A percentile compares a stretch with the other conserved stretches of the same genome.
phyloP scores from a whole-genome alignment of 2,888 invertebrate genomes.

The Patella depressa region DNA sequence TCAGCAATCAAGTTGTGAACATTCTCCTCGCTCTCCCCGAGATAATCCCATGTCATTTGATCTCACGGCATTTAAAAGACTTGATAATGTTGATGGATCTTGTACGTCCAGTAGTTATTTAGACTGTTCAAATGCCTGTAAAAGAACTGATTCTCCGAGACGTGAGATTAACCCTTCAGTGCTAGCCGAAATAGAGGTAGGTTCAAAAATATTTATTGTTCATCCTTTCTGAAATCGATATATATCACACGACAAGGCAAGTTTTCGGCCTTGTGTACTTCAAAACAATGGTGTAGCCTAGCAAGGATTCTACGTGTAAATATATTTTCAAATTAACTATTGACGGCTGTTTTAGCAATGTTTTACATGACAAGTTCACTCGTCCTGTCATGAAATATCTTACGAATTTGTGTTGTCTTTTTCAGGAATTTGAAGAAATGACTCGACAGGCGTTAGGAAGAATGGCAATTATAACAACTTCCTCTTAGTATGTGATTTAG shows the following conservation, averaged over 20 bases:
- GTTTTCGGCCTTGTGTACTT: no score
- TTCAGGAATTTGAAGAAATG: conserved; percentile 51
- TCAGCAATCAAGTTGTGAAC: conserved; percentile 9
- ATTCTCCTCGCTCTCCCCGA: not conserved
- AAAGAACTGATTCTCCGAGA: conserved; percentile 38
- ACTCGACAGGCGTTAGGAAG: conserved; percentile 39
- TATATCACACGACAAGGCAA: no score
- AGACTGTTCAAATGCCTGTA: not conserved
- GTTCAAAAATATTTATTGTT: conserved; percentile 13
- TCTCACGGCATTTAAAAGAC: not conserved
- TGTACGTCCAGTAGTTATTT: conserved; percentile 4
- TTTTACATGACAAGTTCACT: no score
- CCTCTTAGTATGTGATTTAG: not conserved
- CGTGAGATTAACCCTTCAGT: conserved; percentile 55
- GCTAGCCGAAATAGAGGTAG: conserved; percentile 62
- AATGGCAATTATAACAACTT: conserved; percentile 2
- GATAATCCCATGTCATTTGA: conserved; percentile 5
- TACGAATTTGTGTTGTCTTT: conserved; percentile 7
- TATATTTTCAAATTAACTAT: no score
- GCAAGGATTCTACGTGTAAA: no score
- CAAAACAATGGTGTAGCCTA: no score
- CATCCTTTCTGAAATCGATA: not conserved
- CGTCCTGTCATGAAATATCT: not conserved
- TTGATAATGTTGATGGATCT: not conserved
- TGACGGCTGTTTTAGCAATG: no score